Conservation (phyloP, 2,113 vertebrate species). For the Brevimyrus niger region DNA sequence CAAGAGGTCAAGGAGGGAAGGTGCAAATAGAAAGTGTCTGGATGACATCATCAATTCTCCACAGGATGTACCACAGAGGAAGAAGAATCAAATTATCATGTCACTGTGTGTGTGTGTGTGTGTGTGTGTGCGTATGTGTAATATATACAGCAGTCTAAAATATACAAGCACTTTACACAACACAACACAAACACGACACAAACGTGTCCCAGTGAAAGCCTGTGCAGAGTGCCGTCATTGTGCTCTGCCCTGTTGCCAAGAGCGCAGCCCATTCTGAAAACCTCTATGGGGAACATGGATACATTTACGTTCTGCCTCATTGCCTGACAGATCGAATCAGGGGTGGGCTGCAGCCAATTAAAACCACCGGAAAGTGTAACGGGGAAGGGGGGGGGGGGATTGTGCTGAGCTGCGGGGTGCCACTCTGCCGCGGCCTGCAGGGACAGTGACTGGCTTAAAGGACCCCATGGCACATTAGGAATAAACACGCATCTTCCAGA, state of each 20-base stretch:
- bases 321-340: conserved; percentile 10
- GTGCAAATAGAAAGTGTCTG: background rate
- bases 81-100: background rate
- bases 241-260: background rate
- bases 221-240: background rate
- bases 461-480: background rate
- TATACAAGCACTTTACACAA: background rate
- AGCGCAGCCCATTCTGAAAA: background rate
- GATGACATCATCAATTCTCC: background rate
- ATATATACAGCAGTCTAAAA: background rate
- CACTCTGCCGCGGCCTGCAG: background rate
- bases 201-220: background rate
- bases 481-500: background rate
- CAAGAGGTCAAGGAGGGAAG: background rate
- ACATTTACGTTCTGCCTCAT: background rate
- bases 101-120: background rate
- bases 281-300: background rate
- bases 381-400: too few relatives aligned
- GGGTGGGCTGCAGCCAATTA: background rate
- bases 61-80: background rate
- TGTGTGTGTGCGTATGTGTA: background rate
- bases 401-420: background rate
- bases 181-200: too few relatives aligned
- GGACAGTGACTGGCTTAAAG: background rate
- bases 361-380: background rate